Evolutionary conservation across 1,140 invertebrate species (phyloP), one percentile per base, ranked within the genome.

Genomic region (Drosophila nigromelanica): DNA sequence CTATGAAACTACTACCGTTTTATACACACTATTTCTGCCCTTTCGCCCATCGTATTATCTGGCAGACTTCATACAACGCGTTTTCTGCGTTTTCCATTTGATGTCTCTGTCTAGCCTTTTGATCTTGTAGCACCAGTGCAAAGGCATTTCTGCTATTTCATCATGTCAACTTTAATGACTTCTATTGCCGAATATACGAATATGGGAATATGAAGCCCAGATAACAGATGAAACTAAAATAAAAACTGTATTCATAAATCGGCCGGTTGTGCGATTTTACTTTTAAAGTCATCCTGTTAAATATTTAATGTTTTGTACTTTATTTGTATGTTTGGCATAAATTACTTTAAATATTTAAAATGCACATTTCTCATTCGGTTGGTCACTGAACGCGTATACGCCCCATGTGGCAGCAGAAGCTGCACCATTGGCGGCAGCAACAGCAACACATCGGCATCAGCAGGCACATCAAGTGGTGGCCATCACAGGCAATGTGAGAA

Each of bases 401-500:
- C 82, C 82, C 82, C 81, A 78, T 87, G 81, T 87, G 69, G 61
- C 62, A 42, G 21, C 33, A 10, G 8, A 5, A 8, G 30, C 30
- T 18, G 8, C 50, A 33, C 11, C 45, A 67, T 15, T 24, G 37
- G 45, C 24, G 30, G 3, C 55, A 59, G 55, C 62, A 50, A 15
- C 47, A 45, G 30, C 56, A 51, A 30, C 64, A 59, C 62, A 50
- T 12, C 47, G 39, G 30, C 56, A 51, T 39, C 64, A 59, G 66
- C 63, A 70, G 82, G 82, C 82, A 86, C 82, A 86, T 86, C 81
- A 86, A 86, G 81, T 87, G 82, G 59, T 78, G 87, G 81, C 81
- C 81, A 86, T 87, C 82, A 86, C 75, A 86, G 81, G 81, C 82
- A 86, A 86, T 86, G 81, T 86, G 81, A 86, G 82, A 86, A 86